Base-by-base conservation (phyloP, 2,888 invertebrate genomes). In the Dasysyrphus albostriatus region DNA sequence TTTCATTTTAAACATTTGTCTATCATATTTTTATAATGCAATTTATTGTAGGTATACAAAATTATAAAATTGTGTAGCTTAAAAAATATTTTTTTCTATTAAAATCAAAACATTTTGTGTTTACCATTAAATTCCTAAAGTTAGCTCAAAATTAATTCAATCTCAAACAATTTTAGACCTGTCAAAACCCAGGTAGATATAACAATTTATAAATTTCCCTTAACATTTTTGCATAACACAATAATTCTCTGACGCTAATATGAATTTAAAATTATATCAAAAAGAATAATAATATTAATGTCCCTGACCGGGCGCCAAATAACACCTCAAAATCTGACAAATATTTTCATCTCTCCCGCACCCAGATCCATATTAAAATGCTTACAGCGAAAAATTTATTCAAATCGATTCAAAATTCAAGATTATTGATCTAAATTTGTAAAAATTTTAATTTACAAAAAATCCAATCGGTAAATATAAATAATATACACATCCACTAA, bases 401-500 rank as follows among this genome's bases (percentile, higher is more conserved):
- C 51, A 39, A 54, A 79, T 78, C 78, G 47, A 74, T 74, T 74
- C 69, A 77, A 37, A 61, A 61, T 70, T 77, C 73, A 47, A 72
- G 34, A 72, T 72, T 83, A 83, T 78, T 74, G 78, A 79, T 79
- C 19, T 12, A 77, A 75, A 87, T 67, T 79, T 82, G 78, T 83
- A 37, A 54, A 75, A 83, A 78, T 76, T 72, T 44, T 12, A 70
- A 78, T 54, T 70, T 74, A 65, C 78, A 70, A 72, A 87, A 79
- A 61, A 54, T 12, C n/a, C 74, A 78, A 19, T 83, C 78, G 67
- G 83, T 83, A 87, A 87, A 79, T 82, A 79, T 67, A 87, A 87
- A 83, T 83, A 83, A 63, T 42, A 39, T 24, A 61, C 56, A 65
- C 19, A 34, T 65, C 9, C 16, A 32, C 24, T 65, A 47, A 37